phyloP scores from a whole-genome alignment of 92 coral and sea anemone genomes.

The Heliopora coerulea region DNA sequence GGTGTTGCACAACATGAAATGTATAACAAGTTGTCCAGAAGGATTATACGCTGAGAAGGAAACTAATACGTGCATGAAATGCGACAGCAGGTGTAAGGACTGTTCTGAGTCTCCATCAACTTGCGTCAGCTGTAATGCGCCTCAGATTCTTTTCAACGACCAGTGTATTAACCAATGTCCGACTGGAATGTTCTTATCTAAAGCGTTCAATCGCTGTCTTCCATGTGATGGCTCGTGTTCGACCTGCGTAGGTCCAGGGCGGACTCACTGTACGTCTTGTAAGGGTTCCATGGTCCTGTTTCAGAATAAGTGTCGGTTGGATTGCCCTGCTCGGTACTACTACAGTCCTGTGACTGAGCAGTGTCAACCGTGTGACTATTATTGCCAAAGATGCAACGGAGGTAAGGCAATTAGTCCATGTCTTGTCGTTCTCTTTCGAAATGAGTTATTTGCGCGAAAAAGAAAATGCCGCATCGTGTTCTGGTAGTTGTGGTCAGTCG shows the following conservation, averaged over 20 bases:
- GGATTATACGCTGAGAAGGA: conserved; percentile 57
- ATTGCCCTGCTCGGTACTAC: conserved; percentile 78
- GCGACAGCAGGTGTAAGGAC: conserved; percentile 68
- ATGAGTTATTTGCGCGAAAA: too few species aligned
- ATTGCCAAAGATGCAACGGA: conserved; percentile 75
- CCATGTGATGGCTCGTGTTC: conserved; percentile 74
- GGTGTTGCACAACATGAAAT: conserved; percentile 54
- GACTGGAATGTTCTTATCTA: conserved; percentile 58
- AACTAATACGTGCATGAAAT: conserved; percentile 64
- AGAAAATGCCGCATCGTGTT: too few species aligned
- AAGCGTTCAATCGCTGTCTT: conserved; percentile 59
- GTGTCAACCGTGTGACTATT: conserved; percentile 90
- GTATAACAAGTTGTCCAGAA: conserved; percentile 67
- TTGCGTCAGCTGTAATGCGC: conserved; percentile 65
- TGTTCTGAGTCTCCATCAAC: conserved; percentile 54
- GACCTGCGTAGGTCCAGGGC: conserved; percentile 73
- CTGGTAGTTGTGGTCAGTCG: too few species aligned
- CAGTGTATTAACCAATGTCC: conserved; percentile 76
- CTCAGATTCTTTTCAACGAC: conserved; percentile 54
- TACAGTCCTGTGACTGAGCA: conserved; percentile 54
- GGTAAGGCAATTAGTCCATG: conserved; percentile 70
- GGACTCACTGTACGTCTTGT: conserved; percentile 75
- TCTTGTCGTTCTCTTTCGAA: too few species aligned
- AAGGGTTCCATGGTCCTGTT: conserved; percentile 53
- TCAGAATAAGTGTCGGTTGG: conserved; percentile 60